A percentile compares a stretch with the other conserved stretches of the same genome.
Evolutionary conservation across 2,888 invertebrate genomes (phyloP).

Genomic region (Pimpla rufipes): DNA sequence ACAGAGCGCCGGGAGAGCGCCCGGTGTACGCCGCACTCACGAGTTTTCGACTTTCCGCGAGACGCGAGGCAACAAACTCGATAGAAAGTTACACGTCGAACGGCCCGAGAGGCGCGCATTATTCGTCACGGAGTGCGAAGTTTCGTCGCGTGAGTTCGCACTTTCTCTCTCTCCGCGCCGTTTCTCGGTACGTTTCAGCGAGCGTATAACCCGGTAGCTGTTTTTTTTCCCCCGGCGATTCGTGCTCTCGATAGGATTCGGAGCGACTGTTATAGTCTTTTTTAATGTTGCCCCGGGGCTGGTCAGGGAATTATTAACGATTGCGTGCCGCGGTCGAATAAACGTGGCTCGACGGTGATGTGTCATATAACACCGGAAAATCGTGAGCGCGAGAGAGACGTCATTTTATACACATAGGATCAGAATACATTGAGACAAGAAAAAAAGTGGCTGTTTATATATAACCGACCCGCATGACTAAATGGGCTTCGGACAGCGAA

Average conservation of each 20-base stretch:
- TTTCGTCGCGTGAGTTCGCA: conserved; percentile 19
- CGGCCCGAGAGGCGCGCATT: conserved; percentile 20
- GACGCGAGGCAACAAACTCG: conserved; percentile 36
- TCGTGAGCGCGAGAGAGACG: neutral
- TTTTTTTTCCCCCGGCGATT: neutral
- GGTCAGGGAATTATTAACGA: neutral
- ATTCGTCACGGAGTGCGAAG: conserved; percentile 52
- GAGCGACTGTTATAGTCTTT: neutral
- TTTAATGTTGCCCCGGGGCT: neutral
- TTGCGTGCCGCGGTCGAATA: neutral
- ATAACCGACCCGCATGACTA: too few species aligned
- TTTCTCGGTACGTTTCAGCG: neutral
- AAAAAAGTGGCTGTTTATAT: too few species aligned
- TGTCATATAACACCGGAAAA: neutral
- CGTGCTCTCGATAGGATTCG: neutral
- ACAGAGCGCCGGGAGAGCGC: neutral
- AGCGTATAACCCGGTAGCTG: neutral
- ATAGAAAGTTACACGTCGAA: conserved; percentile 43
- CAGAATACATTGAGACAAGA: too few species aligned
- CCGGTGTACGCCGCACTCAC: conserved; percentile 9
- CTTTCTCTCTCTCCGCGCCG: neutral
- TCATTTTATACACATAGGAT: too few species aligned
- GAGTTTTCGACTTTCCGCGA: conserved; percentile 43
- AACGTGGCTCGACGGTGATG: neutral
- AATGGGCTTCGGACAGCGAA: too few species aligned